These are phyloP conservation scores for Sturmia bella DNA, from an alignment of 2,888 invertebrate genomes.

Conservation along the genomic window DNA sequence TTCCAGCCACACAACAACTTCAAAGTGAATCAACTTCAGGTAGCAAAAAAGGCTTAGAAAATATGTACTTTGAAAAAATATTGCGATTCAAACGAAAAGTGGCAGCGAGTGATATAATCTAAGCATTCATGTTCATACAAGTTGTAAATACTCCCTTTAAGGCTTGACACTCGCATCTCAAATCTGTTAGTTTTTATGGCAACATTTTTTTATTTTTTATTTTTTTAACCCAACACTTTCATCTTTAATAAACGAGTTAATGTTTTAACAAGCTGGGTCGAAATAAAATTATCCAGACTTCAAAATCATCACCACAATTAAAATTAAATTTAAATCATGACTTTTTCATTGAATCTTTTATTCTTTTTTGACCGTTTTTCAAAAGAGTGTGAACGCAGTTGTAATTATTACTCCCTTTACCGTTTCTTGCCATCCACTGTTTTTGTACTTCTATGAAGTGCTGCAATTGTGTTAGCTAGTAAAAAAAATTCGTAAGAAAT, in stretches of 20 bases:
- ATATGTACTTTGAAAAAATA: too few relatives aligned
- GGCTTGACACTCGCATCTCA: too few relatives aligned
- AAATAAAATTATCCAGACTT: slow-evolving; percentile 17
- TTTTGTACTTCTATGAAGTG: slow-evolving; percentile 45
- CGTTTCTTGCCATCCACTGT: slow-evolving; percentile 32
- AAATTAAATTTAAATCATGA: slow-evolving; percentile 9
- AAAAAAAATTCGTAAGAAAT: slow-evolving; percentile 8
- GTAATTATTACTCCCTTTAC: slow-evolving; percentile 30
- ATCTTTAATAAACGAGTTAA: too few relatives aligned
- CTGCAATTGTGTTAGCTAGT: slow-evolving; percentile 25
- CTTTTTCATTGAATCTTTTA: slow-evolving; percentile 6
- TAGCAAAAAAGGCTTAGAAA: too few relatives aligned
- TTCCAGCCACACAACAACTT: slow-evolving; percentile 11
- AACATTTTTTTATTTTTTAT: too few relatives aligned
- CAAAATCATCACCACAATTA: background rate
- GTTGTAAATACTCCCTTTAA: too few relatives aligned
- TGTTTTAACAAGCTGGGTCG: background rate
- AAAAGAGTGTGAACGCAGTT: slow-evolving; percentile 47
- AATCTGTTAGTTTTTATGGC: too few relatives aligned
- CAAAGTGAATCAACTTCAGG: too few relatives aligned
- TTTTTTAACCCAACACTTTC: too few relatives aligned
- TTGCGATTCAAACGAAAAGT: too few relatives aligned
- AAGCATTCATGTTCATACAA: too few relatives aligned
- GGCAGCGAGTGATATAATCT: too few relatives aligned
- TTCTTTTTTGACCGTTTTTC: slow-evolving; percentile 58